Evolutionary conservation across 2,113 vertebrate genomes (phyloP).

Genomic region (Thinocorus orbignyianus): DNA sequence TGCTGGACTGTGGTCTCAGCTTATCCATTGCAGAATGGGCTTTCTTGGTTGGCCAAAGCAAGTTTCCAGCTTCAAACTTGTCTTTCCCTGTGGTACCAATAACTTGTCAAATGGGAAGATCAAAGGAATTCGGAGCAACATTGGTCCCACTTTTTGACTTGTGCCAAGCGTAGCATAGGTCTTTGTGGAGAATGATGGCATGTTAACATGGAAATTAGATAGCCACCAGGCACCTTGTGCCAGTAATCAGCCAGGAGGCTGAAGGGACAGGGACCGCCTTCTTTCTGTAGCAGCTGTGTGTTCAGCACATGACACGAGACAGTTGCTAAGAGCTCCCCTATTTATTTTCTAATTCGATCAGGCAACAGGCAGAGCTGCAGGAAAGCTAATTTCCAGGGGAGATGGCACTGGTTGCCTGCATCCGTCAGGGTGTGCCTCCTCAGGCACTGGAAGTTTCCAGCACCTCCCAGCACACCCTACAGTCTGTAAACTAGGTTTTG

Average conservation of each 20-base stretch:
- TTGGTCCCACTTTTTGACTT: not conserved
- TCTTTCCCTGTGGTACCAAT: not conserved
- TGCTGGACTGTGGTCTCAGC: accelerated
- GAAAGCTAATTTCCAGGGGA: not conserved
- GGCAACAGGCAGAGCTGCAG: not conserved
- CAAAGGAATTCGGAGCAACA: not conserved
- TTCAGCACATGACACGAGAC: not conserved
- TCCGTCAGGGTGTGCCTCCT: not conserved
- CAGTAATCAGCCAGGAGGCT: not conserved
- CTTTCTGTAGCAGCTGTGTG: not conserved
- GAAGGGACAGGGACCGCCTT: not conserved
- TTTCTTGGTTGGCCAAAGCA: not conserved
- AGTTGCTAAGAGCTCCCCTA: not conserved
- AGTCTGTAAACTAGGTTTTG: not conserved
- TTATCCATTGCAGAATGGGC: not conserved
- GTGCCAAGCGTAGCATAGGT: not conserved
- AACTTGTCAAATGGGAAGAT: not conserved
- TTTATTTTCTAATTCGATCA: not conserved
- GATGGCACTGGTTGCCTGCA: not conserved
- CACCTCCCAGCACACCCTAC: not conserved
- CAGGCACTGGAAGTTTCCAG: not conserved
- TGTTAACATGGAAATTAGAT: not conserved
- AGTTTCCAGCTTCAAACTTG: not conserved
- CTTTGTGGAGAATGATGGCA: not conserved
- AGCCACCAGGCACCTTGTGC: not conserved